These are phyloP conservation scores for Lasioglossum figueresi DNA, from an alignment of 2,888 invertebrate genomes.

Conservation along the genomic window DNA sequence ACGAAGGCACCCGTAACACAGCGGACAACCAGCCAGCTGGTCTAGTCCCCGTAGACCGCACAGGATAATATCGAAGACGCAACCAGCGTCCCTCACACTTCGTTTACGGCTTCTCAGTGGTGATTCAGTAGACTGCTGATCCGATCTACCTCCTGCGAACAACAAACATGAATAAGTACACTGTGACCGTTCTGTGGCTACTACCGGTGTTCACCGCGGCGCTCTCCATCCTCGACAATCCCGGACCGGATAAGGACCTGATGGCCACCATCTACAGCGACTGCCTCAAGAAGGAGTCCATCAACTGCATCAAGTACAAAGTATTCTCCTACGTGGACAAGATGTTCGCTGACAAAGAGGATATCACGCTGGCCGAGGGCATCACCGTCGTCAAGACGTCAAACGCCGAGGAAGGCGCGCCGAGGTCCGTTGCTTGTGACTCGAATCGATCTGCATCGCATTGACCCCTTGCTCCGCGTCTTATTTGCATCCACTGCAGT, in stretches of 20 bases:
- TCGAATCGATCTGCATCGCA: background rate
- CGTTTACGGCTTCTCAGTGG: background rate
- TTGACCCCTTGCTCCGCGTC: background rate
- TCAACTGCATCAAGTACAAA: conserved; percentile 94
- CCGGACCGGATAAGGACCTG: conserved; percentile 89
- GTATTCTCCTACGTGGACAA: conserved; percentile 94
- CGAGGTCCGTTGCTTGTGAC: conserved; percentile 86
- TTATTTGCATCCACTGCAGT: background rate
- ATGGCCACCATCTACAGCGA: conserved; percentile 91
- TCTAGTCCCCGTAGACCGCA: background rate
- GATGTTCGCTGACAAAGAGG: conserved; percentile 92
- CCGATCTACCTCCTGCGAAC: conserved; percentile 12
- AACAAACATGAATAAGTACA: conserved; percentile 63
- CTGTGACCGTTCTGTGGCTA: conserved; percentile 73
- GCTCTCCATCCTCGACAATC: conserved; percentile 88
- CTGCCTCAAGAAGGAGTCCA: conserved; percentile 92
- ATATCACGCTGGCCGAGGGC: conserved; percentile 92
- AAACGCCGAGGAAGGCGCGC: conserved; percentile 91
- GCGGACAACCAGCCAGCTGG: conserved; percentile 13
- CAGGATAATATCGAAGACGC: conserved; percentile 15
- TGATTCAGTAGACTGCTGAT: background rate
- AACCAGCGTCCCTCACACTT: background rate
- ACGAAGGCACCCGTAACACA: conserved; percentile 20
- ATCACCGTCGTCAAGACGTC: conserved; percentile 92
- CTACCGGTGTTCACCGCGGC: conserved; percentile 84